Evolutionary conservation across 2,113 vertebrate genomes (phyloP), one percentile per base, ranked within the genome.

Genomic region (Ophthalmolycus amberensis): DNA sequence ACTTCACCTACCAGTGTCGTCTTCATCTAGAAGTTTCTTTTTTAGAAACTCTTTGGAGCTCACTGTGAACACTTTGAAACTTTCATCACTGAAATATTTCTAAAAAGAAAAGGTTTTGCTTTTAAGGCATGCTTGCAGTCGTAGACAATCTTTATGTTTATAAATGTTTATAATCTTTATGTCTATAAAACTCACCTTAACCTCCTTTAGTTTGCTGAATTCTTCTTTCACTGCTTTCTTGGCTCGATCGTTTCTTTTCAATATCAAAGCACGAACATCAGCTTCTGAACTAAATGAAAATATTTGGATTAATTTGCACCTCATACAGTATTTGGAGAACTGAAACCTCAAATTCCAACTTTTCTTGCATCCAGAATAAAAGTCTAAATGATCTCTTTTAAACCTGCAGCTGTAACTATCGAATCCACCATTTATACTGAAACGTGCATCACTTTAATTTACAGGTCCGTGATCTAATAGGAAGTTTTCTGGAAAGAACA

Each of bases 61-160:
- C 80, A 91, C 90, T 58, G 87, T 91, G 75, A 88, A 89, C n/a
- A 89, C 87, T 27, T 65, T 3, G 2, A 88, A 85, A 52, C 73
- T 59, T 18, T 77, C 66, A 14, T 3, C 70, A 52, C 46, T 77
- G 63, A 91, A 83, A 38, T 88, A 78, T 86, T 82, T 78, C 90
- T 91, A 62, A 1, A 11, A n/a, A n/a, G n/a, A n/a, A n/a, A n/a
- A 15, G 1, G 6, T 6, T 54, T 32, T 20, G 18, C 9, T 69
- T 46, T 46, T 22, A 48, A 44, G 15, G 2, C 4, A 32, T 22
- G 0, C 0, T 29, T 54, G 4, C 5, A 20, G 6, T 18, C n/a
- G 7, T 14, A 22, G 22, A 46, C 3, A 29, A 27, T 38, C 38
- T 48, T 48, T 25, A 4, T 65, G 29, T 9, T 48, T 4, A 56